A percentile compares a stretch with the other conserved stretches of the same genome.
phyloP scores from a whole-genome alignment of 23 tunicate species.

The Diplosoma virens region DNA sequence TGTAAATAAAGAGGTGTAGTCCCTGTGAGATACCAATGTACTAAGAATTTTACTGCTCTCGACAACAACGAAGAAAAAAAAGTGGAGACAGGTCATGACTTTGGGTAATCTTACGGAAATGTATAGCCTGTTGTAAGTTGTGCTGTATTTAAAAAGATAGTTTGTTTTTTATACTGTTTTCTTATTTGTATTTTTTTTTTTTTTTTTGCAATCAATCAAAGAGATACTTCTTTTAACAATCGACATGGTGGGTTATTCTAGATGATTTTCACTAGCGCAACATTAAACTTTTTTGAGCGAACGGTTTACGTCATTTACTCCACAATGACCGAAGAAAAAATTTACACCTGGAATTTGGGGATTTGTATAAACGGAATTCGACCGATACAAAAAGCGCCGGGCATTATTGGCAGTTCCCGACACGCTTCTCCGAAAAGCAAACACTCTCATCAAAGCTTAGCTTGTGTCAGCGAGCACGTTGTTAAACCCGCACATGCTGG shows the following conservation, averaged over 20 bases:
- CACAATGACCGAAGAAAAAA: neutral
- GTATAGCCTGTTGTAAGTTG: too few species aligned
- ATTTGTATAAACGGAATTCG: slow-evolving; percentile 7
- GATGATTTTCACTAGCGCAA: neutral
- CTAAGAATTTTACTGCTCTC: too few species aligned
- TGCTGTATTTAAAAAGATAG: too few species aligned
- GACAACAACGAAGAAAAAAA: too few species aligned
- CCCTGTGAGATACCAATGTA: too few species aligned
- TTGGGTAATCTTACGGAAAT: too few species aligned
- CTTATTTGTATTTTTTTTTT: neutral
- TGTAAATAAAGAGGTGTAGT: too few species aligned
- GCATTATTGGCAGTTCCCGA: neutral
- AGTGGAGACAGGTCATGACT: too few species aligned
- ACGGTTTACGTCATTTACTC: too few species aligned
- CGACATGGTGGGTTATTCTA: neutral
- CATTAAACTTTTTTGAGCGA: neutral
- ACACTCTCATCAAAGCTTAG: neutral
- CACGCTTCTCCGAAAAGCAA: slow-evolving; percentile 24
- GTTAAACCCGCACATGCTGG: neutral
- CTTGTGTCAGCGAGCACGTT: neutral
- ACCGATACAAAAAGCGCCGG: neutral
- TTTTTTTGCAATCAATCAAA: neutral
- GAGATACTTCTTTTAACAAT: neutral
- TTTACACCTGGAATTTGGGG: slow-evolving; percentile 14
- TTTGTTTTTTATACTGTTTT: too few species aligned